Base-by-base conservation (phyloP, 2,113 vertebrate species). In the Coracopsis vasa region DNA sequence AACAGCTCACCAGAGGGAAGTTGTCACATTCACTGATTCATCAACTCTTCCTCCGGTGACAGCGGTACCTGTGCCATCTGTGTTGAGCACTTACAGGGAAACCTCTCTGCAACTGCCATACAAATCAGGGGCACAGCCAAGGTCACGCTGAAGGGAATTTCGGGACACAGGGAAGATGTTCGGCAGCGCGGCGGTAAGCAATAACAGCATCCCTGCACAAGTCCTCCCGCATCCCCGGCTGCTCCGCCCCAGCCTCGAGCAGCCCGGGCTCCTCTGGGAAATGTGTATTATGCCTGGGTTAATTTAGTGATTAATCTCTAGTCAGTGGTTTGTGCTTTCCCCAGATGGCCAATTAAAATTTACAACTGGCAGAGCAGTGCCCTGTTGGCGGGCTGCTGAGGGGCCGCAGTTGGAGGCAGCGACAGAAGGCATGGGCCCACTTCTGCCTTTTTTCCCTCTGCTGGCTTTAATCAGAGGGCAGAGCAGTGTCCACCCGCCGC, bases 311-410 rank as follows among this genome's bases (percentile, higher is more conserved):
- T 99, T 99, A 99, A 99, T 99, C 99, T 99, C 99, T 98, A 99
- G 99, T 99, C 99, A 99, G 99, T 99, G 99, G 98, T 99, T 99
- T 99, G 98, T 98, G 98, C 99, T 99, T 99, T 99, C 99, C 99
- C 99, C 99, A 99, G 99, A 99, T 99, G 99, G 99, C 99, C 99
- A 99, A 99, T 99, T 99, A 99, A 99, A 99, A 99, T 99, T 98
- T 99, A 99, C 99, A 99, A 99, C 99, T 99, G 99, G 99, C 99
- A 99, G 98, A 97, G 97, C 96, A 86, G 98, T 98, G 98, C 98
- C 99, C 99, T 97, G 98, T 98, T 98, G 99, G 99, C 99, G 99
- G 99, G 98, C 98, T 98, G 99, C 98, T 98, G 98, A 97, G 97
- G 98, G 99, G 98, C 98, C 96, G 94, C 93, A 97, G 98, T 99